Evolutionary conservation across 1,140 invertebrate genomes (phyloP).

Genomic region (Lepidotrigona ventralis): DNA sequence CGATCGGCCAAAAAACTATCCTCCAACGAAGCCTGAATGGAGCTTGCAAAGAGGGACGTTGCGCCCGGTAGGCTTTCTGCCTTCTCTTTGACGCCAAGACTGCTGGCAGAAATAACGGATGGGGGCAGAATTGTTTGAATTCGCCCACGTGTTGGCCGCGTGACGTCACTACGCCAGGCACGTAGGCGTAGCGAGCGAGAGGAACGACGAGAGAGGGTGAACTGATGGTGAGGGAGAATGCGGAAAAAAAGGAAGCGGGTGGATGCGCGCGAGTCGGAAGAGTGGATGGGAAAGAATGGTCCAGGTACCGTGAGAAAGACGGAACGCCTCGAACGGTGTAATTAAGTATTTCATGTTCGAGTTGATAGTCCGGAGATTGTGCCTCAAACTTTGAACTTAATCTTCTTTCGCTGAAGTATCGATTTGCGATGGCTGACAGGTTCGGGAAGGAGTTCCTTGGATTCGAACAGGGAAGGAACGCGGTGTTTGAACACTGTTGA

Average conservation of each 20-base stretch:
- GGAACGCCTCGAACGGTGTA: not conserved
- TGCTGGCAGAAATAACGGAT: conserved; percentile 44
- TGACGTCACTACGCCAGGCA: conserved; percentile 73
- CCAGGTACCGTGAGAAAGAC: conserved; percentile 50
- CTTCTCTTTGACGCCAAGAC: not conserved
- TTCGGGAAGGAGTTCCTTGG: too few species aligned
- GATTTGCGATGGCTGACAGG: too few species aligned
- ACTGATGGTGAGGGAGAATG: conserved; percentile 36
- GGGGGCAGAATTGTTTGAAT: conserved; percentile 66
- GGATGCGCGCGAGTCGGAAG: not conserved
- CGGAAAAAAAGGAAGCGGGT: not conserved
- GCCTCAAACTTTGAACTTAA: not conserved
- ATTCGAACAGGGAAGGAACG: too few species aligned
- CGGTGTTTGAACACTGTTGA: too few species aligned
- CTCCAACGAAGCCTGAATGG: not conserved
- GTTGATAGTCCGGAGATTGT: not conserved
- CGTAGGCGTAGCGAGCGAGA: conserved; percentile 66
- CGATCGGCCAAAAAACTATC: not conserved
- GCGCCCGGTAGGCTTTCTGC: not conserved
- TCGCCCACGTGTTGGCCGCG: conserved; percentile 74
- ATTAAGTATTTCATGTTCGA: not conserved
- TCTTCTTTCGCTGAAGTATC: not conserved
- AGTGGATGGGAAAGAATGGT: conserved; percentile 28
- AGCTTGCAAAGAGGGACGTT: not conserved
- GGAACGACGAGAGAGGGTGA: conserved; percentile 6